Evolutionary conservation across 2,113 vertebrate genomes (phyloP), one percentile per base, ranked within the genome.

Genomic region (Leptobrachium ailaonicum): DNA sequence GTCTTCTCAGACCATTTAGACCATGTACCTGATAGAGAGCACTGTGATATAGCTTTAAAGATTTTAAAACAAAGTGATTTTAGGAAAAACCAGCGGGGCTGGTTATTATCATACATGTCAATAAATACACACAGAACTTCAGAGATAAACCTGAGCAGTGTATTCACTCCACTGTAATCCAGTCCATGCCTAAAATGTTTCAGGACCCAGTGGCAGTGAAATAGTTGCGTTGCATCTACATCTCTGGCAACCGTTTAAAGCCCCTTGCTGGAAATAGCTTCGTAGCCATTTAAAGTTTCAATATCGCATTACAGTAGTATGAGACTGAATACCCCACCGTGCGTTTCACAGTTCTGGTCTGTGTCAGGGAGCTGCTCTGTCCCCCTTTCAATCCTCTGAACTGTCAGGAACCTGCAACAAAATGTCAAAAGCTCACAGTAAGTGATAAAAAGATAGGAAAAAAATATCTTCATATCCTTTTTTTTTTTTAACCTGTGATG

Each of bases 181-280:
- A 60, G 13, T 14, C 56, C 56, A 10, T 12, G 10, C 1, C 56
- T 64, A 32, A 32, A 32, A 2, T 64, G n/a, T 64, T 64, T 4
- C 62, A 64, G 20, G n/a, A 58, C 12, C 45, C 20, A n/a, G 2
- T 71, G 20, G 42, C 58, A 50, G 76, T 56, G 76, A 70, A 56
- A 60, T 41, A 10, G 54, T 71, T 71, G 69, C 40, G 71, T 66
- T 56, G 41, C 69, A 66, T 80, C 64, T 73, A 62, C 41, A 66
- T 32, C 50, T 58, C 63, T 73, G 71, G 71, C 71, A 80, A 67
- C 47, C 47, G 42, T 41, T 80, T 73, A 20, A 40, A 68, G 66
- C 62, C 66, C 11, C 12, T 67, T 68, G 78, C 78, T 80, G 78
- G 78, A 80, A 80, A 80, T 80, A 80, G 78, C 62, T 50, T 80